Conservation (phyloP, 2,113 vertebrate species). For the Daubentonia madagascariensis region DNA sequence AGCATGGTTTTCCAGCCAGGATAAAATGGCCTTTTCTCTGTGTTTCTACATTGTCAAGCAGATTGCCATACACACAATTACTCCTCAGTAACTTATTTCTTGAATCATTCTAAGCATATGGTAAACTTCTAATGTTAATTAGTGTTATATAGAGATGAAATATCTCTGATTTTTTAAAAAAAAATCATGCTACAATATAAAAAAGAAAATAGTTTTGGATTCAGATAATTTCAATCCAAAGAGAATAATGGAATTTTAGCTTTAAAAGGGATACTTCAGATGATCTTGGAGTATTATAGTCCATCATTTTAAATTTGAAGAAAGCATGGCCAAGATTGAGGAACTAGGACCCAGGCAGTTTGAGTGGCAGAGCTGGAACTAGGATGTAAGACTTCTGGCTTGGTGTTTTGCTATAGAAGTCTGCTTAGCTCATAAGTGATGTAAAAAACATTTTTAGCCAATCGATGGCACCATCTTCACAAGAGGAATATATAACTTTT, state of each 20-base stretch:
- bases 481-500: slow-evolving; percentile 2
- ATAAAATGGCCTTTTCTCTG: not conserved
- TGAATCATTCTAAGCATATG: not conserved
- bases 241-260: slow-evolving; percentile 24
- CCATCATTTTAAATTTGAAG: not conserved
- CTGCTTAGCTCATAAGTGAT: not conserved
- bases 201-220: slow-evolving; percentile 14
- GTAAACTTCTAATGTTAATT: slow-evolving; percentile 19
- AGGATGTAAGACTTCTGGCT: not conserved
- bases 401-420: not conserved
- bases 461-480: not conserved
- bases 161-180: not conserved
- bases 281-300: not conserved
- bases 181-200: not conserved
- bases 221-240: slow-evolving; percentile 8
- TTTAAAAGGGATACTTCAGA: not conserved
- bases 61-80: not conserved
- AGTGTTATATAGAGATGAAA: not conserved
- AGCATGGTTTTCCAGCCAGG: not conserved
- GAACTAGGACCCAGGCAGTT: not conserved
- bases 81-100: not conserved
- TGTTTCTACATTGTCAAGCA: not conserved
- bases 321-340: not conserved
- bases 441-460: not conserved
- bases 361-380: not conserved